These are phyloP conservation scores for Ceratitis capitata DNA, from an alignment of 1,140 invertebrate species.

Conservation along the genomic window DNA sequence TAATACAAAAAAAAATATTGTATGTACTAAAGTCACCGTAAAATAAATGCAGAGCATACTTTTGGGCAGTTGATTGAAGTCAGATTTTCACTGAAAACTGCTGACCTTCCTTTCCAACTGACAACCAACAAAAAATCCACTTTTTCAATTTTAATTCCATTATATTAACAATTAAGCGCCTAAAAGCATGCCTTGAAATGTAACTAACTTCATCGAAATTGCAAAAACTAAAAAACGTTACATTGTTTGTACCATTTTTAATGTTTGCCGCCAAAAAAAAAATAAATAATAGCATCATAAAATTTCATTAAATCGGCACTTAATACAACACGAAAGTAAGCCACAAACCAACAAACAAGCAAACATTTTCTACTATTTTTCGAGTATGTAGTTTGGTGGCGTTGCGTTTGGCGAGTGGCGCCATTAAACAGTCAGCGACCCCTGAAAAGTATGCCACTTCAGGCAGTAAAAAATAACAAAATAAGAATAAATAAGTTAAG, in stretches of 20 bases:
- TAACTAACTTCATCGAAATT: background rate
- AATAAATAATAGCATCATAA: background rate
- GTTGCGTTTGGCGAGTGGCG: background rate
- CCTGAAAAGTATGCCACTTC: background rate
- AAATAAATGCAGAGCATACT: background rate
- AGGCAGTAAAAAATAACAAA: background rate
- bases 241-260: background rate
- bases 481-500: background rate
- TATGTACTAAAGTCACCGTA: no score
- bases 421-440: constrained; percentile 6
- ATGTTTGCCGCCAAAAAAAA: background rate
- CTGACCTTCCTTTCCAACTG: no score
- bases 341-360: background rate
- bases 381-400: background rate
- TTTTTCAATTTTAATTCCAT: background rate
- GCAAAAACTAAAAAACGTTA: background rate
- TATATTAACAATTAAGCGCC: background rate
- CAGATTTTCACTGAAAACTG: no score
- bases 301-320: constrained; percentile 7
- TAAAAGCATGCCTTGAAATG: background rate
- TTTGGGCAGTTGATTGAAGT: background rate
- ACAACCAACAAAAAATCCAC: background rate
- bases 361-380: background rate
- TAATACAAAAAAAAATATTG: no score
- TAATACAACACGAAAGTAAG: background rate